Base-by-base conservation (phyloP, 2,797 vertebrate genomes). In the Gambusia yucatana region DNA sequence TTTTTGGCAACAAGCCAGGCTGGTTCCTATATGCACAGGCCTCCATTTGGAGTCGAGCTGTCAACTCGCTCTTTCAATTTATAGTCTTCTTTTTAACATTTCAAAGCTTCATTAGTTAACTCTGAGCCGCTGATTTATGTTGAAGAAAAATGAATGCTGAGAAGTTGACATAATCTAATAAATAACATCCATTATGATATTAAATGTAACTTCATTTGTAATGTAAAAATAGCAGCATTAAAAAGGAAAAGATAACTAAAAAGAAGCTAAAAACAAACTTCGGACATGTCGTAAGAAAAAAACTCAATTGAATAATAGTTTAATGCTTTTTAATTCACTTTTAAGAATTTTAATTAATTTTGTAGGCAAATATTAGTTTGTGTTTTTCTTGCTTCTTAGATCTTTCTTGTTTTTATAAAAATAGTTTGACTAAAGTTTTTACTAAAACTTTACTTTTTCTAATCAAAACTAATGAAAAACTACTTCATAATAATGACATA, bases 1-100 rank as follows among this genome's bases (percentile, higher is more conserved):
- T 74, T 77, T 72, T 50, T 92, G 90, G 89, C 88, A 33, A 13
- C 3, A 0, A 28, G 85, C 90, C 84, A 90, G 77, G 6, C 0
- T 36, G 20, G 55, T 67, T 52, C 8, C 2, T 4, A 0, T 22
- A 79, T 61, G 43, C 1, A 52, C 59, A 43, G 48, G 69, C 57
- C 8, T 25, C 39, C 3, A n/a, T 50, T 74, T 50, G 70, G 39
- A 76, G 47, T 44, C 74, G 30, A 0, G 41, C 77, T 63, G 59
- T 81, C 30, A 44, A 73, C 77, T 74, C 6, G 1, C 36, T 3
- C 33, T 84, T 77, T 57, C 17, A 82, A 69, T 73, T 67, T 1
- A 20, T 73, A 39, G 10, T 72, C 52, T 0, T 55, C 55, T 1
- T 30, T 80, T 57, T 44, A 69, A 70, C 71, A n/a, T 43, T 41